Conservation (phyloP, 2,888 invertebrate species). For the Melieria omissa region DNA sequence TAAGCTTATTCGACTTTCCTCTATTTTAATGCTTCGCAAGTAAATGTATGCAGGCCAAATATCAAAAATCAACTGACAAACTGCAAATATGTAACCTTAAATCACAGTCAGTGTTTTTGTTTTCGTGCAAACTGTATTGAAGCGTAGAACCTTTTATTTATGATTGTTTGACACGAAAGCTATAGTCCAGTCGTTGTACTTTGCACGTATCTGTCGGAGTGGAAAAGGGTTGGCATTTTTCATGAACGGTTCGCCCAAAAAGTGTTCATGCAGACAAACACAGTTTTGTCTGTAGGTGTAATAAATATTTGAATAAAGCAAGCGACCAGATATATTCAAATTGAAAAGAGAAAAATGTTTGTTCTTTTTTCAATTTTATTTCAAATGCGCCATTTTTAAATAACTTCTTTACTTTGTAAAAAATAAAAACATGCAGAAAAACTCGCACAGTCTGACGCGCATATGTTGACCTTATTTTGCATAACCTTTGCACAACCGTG, state of each 20-base stretch:
- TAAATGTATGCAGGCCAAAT: too few species aligned
- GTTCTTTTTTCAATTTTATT: background rate
- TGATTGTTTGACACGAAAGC: constrained; percentile 41
- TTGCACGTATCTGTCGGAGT: background rate
- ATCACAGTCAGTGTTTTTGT: background rate
- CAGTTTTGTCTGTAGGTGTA: background rate
- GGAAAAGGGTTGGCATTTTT: background rate
- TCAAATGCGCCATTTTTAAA: constrained; percentile 22
- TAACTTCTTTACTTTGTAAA: constrained; percentile 6
- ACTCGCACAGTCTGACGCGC: constrained; percentile 20
- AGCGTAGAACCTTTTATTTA: constrained; percentile 37
- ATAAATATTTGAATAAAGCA: too few species aligned
- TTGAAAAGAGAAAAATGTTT: background rate
- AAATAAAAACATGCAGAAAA: constrained; percentile 9
- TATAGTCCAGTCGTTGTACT: too few species aligned
- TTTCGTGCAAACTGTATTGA: constrained; percentile 6
- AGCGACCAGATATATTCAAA: background rate
- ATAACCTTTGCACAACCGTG: constrained; percentile 38
- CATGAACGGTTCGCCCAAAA: background rate
- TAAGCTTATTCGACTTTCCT: too few species aligned
- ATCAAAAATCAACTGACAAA: background rate
- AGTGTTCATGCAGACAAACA: constrained; percentile 21
- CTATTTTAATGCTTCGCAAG: too few species aligned
- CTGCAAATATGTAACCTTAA: background rate
- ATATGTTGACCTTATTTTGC: constrained; percentile 38